Evolutionary conservation across 2,113 vertebrate genomes (phyloP).

Genomic region (Thermophis baileyi): DNA sequence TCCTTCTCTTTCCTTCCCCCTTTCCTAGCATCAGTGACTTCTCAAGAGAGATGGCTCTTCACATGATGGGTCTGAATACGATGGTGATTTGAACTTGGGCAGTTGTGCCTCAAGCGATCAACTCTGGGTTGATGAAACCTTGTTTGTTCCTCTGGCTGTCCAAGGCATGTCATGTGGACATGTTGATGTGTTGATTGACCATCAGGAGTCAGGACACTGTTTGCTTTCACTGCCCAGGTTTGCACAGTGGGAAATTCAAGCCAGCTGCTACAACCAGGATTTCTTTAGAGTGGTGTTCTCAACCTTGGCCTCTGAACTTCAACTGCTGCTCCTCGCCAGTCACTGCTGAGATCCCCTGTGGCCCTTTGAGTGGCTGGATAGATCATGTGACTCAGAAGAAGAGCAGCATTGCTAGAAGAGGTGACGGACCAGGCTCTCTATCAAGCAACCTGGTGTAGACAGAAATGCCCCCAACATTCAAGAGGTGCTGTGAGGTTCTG

Average conservation of each 20-base stretch:
- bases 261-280: not conserved
- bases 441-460: not conserved
- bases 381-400: not conserved
- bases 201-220: rapidly evolving
- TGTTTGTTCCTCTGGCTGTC: not conserved
- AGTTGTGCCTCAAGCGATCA: not conserved
- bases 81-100: not conserved
- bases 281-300: not conserved
- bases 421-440: no score
- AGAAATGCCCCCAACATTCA: not conserved
- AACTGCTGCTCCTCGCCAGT: not conserved
- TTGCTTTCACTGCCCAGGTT: not conserved
- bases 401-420: not conserved
- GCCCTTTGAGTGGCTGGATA: not conserved
- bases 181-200: not conserved
- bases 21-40: not conserved
- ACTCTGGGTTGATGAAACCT: not conserved
- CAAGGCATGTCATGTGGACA: not conserved
- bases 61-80: not conserved
- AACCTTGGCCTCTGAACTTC: not conserved
- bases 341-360: not conserved
- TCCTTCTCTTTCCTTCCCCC: not conserved
- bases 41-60: not conserved
- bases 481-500: not conserved
- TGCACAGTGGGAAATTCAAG: not conserved